Conservation (phyloP, 35 echinoderm and acorn worm species). For the Lytechinus pictus region DNA sequence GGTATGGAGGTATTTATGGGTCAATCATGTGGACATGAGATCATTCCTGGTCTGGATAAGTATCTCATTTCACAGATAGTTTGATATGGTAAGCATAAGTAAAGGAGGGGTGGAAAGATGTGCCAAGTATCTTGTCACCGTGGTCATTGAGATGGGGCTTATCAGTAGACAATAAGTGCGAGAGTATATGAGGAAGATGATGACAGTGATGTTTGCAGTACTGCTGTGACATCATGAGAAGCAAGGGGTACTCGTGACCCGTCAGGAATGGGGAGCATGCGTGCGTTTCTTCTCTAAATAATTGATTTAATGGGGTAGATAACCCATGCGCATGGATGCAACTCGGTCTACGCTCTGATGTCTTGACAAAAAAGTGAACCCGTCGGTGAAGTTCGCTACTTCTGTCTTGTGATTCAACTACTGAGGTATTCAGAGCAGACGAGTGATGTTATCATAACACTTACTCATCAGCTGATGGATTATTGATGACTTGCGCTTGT, state of each 20-base stretch:
- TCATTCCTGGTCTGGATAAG: neutral
- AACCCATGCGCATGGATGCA: neutral
- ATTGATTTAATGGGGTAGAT: neutral
- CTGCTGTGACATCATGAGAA: neutral
- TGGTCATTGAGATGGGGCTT: neutral
- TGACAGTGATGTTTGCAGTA: slow-evolving; percentile 28
- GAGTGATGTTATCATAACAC: slow-evolving; percentile 29
- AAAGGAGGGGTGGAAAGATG: neutral
- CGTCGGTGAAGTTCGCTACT: neutral
- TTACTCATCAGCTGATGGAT: slow-evolving; percentile 27
- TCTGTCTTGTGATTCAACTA: neutral
- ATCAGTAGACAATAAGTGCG: neutral
- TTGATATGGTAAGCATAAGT: neutral
- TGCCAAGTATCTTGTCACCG: slow-evolving; percentile 8
- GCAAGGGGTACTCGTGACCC: slow-evolving; percentile 11
- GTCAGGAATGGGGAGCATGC: slow-evolving; percentile 43
- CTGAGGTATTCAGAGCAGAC: slow-evolving; percentile 19
- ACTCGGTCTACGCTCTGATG: neutral
- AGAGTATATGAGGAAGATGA: slow-evolving; percentile 33
- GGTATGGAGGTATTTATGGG: neutral
- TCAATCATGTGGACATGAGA: slow-evolving; percentile 9
- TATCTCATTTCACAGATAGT: neutral
- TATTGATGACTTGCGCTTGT: neutral
- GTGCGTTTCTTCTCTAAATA: neutral
- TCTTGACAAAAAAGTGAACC: neutral